phyloP scores from a whole-genome alignment of 2,888 invertebrate genomes.

The Cephus sareptanus region DNA sequence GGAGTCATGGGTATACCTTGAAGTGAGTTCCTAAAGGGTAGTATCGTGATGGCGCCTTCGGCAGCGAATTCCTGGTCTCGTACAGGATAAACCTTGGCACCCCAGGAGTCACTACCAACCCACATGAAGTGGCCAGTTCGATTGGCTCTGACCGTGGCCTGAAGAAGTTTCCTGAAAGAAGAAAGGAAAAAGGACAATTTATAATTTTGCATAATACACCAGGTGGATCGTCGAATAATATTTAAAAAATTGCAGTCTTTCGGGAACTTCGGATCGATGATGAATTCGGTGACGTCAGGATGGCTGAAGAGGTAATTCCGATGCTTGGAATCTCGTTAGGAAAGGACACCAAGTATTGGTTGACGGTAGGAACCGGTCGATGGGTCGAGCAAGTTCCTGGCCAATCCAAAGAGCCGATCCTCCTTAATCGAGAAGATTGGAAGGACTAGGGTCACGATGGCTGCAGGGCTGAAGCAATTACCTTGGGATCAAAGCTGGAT shows the following conservation, averaged over 20 bases:
- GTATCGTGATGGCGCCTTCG: constrained; percentile 74
- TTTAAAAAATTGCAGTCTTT: no score
- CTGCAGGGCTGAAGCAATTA: constrained; percentile 12
- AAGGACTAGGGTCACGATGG: not conserved
- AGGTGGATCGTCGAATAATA: no score
- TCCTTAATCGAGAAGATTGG: not conserved
- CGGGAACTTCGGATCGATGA: no score
- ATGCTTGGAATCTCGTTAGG: not conserved
- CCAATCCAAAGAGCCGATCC: not conserved
- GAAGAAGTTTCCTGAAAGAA: constrained; percentile 68
- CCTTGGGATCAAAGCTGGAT: constrained; percentile 10
- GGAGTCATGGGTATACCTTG: constrained; percentile 61
- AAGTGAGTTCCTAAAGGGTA: constrained; percentile 71
- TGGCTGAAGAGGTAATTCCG: not conserved
- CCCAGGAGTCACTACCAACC: constrained; percentile 81
- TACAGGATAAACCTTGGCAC: constrained; percentile 74
- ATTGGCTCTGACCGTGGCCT: constrained; percentile 71
- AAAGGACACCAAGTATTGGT: not conserved
- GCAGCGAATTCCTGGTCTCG: constrained; percentile 71
- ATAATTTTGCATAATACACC: no score
- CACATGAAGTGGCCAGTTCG: constrained; percentile 73
- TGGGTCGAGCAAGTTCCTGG: not conserved
- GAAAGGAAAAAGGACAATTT: constrained; percentile 15
- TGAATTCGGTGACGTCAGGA: no score
- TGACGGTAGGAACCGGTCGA: not conserved